phyloP scores from a whole-genome alignment of 2,113 vertebrate genomes.

The Atherinomorus stipes region DNA sequence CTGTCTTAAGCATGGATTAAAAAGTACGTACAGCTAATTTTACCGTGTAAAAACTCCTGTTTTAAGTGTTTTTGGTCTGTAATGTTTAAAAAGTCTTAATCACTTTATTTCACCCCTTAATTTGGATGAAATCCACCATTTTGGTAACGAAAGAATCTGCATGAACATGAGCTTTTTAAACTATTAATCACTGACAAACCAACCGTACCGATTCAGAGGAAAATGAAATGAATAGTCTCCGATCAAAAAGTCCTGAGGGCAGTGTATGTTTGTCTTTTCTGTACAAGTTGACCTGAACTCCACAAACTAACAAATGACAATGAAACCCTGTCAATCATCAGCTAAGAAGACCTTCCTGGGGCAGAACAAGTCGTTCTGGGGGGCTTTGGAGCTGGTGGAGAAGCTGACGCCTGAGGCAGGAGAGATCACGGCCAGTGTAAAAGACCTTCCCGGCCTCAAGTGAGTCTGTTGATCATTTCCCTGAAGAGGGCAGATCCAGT shows the following conservation, averaged over 20 bases:
- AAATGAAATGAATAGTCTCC: not conserved
- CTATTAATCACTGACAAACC: fast-evolving
- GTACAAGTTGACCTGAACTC: not conserved
- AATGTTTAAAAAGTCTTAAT: no score
- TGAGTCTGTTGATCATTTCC: constrained; percentile 72
- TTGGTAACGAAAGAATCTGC: no score
- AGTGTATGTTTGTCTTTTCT: not conserved
- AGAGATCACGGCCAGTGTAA: constrained; percentile 98
- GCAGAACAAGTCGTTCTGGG: constrained; percentile 99
- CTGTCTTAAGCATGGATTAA: constrained; percentile 96
- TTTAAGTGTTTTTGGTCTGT: not conserved
- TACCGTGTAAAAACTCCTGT: not conserved
- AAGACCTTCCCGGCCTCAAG: constrained; percentile 97
- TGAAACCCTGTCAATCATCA: constrained; percentile 58
- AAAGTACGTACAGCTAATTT: constrained; percentile 82
- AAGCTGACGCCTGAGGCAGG: constrained; percentile 96
- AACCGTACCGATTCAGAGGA: not conserved
- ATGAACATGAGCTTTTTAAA: no score
- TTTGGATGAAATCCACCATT: no score
- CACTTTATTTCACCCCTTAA: no score
- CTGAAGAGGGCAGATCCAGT: not conserved
- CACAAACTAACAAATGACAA: not conserved
- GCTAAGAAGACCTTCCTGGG: constrained; percentile 98
- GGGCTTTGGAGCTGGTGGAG: constrained; percentile 96
- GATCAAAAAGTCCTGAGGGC: not conserved